Evolutionary conservation across 37 sponge, comb jelly and placozoan genomes (phyloP).

Genomic region (Aphrocallistes beatrix): DNA sequence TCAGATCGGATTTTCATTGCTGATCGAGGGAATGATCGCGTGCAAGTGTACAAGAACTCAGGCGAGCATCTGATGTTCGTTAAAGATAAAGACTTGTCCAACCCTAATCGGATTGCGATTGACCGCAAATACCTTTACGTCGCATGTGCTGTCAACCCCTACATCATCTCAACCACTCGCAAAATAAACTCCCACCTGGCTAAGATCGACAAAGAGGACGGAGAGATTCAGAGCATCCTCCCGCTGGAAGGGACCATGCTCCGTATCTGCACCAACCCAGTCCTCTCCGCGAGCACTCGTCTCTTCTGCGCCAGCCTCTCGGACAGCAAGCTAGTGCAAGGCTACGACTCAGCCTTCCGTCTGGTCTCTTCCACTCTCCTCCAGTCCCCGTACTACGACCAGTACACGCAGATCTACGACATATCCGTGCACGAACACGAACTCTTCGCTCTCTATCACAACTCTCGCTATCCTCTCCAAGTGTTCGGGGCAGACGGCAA

Average conservation of each 20-base stretch:
- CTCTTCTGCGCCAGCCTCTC: constrained; percentile 17
- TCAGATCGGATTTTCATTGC: not conserved
- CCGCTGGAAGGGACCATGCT: constrained; percentile 5
- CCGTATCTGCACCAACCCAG: not conserved
- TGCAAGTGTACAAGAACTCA: constrained; percentile 1
- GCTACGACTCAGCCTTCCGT: constrained; percentile 3
- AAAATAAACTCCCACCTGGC: constrained; percentile 3
- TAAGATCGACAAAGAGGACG: constrained; percentile 20
- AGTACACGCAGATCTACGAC: not conserved
- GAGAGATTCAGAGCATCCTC: constrained; percentile 11
- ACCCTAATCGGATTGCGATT: not conserved
- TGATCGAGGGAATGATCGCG: not conserved
- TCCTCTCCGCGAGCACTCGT: not conserved
- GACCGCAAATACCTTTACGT: constrained; percentile 4
- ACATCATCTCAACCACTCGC: not conserved
- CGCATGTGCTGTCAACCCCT: not conserved
- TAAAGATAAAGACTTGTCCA: constrained; percentile 12
- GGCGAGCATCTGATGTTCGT: not conserved
- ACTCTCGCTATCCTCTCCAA: not conserved
- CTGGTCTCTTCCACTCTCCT: not conserved
- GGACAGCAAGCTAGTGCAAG: constrained; percentile 4
- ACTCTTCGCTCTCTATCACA: constrained; percentile 11
- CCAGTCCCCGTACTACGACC: constrained; percentile 2
- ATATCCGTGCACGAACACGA: not conserved
- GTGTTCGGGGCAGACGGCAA: constrained; percentile 14